Conservation (phyloP, 2,888 invertebrate species). For the Candidula unifasciata region DNA sequence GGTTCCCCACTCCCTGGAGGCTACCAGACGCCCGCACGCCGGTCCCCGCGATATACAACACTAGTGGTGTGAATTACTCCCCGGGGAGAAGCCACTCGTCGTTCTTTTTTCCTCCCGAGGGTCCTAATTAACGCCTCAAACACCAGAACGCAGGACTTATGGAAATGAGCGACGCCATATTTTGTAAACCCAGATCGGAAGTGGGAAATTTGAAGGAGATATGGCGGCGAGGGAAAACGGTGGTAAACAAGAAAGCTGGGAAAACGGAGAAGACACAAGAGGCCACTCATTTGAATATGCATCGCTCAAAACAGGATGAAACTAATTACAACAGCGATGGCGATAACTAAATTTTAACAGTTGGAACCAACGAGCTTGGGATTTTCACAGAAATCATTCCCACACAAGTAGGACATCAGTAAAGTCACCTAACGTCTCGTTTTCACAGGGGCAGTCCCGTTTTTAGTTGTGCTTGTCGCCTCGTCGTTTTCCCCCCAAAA, state of each 20-base stretch:
- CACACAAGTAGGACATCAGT: too few species aligned
- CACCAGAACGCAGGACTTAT: conserved; percentile 31
- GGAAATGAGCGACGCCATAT: conserved; percentile 42
- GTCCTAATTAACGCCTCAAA: conserved; percentile 46
- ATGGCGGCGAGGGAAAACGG: not conserved
- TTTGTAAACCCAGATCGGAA: not conserved
- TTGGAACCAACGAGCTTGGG: too few species aligned
- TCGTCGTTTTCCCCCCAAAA: too few species aligned
- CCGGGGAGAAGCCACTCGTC: conserved; percentile 27
- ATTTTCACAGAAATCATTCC: too few species aligned
- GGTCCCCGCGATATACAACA: conserved; percentile 39
- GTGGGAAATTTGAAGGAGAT: not conserved
- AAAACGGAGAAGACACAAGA: conserved; percentile 3
- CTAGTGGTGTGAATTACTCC: conserved; percentile 53
- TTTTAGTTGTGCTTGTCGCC: too few species aligned
- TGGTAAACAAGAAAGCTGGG: conserved; percentile 18
- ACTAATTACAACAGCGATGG: not conserved
- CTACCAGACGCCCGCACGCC: conserved; percentile 27
- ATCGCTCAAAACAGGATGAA: not conserved
- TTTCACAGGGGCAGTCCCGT: too few species aligned
- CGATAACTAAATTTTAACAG: not conserved
- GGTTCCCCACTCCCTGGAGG: not conserved
- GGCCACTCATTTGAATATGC: conserved; percentile 13
- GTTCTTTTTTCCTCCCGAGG: conserved; percentile 41
- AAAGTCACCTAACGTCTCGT: too few species aligned